Evolutionary conservation across 2,113 vertebrate species (phyloP).

Genomic region (Microtus montanus): DNA sequence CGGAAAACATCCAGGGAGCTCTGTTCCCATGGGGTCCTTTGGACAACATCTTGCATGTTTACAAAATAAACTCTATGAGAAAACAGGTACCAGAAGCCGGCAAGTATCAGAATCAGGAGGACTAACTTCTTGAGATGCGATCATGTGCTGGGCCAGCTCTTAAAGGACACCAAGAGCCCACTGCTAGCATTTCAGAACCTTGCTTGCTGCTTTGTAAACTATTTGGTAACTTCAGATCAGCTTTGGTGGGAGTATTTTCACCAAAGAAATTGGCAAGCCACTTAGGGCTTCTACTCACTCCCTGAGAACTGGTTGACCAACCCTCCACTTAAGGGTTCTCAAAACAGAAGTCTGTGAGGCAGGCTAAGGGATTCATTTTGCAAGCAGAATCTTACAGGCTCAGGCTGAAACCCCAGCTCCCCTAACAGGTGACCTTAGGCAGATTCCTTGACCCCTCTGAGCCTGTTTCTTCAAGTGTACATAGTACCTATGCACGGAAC

Average conservation of each 20-base stretch:
- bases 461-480: neutral
- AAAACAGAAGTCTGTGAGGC: neutral
- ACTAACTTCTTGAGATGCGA: neutral
- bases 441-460: neutral
- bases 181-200: neutral
- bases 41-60: neutral
- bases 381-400: neutral
- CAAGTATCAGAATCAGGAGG: neutral
- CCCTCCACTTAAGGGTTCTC: neutral
- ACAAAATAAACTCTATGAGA: neutral
- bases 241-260: neutral
- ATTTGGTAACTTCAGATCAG: neutral
- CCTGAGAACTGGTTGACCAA: neutral
- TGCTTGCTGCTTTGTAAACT: neutral
- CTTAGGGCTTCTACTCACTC: neutral
- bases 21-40: neutral
- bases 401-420: neutral
- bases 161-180: neutral
- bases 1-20: neutral
- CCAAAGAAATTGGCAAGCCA: neutral
- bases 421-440: too few relatives aligned
- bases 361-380: neutral
- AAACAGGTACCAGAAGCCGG: neutral
- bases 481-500: neutral
- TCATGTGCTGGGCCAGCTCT: neutral